Evolutionary conservation across 2,888 invertebrate species (phyloP), one percentile per base, ranked within the genome.

Genomic region (Coenonympha glycerion): DNA sequence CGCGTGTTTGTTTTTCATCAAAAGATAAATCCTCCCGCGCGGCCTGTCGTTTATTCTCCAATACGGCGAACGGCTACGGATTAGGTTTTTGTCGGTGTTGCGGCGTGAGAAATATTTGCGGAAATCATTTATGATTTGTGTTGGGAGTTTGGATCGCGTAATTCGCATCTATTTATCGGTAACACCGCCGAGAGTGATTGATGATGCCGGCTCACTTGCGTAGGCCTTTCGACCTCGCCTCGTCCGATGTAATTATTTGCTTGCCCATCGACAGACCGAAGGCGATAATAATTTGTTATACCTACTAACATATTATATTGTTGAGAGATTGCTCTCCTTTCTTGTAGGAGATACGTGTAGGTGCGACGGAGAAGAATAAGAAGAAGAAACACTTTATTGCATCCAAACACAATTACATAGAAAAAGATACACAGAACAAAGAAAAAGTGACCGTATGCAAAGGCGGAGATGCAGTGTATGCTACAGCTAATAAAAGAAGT

Each of bases 51-150:
- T 33, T 18, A 16, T 16, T 33, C 9, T 18, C 33, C 18, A 18
- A 33, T 33, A 18, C 18, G 33, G 2, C 9, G 3, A 9, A 18
- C 16, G 33, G 6, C 13, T n/a, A 4, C 11, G 30, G 3, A 30
- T 30, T n/a, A 30, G 30, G 30, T 30, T 30, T 30, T 30, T 30
- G 30, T 18, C 9, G 16, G 18, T 30, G 3, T 28, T n/a, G n/a
- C 16, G 3, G 31, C 15, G 31, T 15, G 31, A 33, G 15, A 33
- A 6, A 33, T 33, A 13, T 33, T 16, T 9, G 33, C 18, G 33
- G 33, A 18, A 18, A 33, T 33, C 33, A 33, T 33, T 33, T 33
- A 33, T 33, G 33, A 33, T 33, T 33, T 33, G 18, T 33, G 16
- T 33, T 33, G 18, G 33, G 33, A 33, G 30, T 9, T 9, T 13